Evolutionary conservation across 2,888 invertebrate genomes (phyloP), one percentile per base, ranked within the genome.

Genomic region (Clanis bilineata): DNA sequence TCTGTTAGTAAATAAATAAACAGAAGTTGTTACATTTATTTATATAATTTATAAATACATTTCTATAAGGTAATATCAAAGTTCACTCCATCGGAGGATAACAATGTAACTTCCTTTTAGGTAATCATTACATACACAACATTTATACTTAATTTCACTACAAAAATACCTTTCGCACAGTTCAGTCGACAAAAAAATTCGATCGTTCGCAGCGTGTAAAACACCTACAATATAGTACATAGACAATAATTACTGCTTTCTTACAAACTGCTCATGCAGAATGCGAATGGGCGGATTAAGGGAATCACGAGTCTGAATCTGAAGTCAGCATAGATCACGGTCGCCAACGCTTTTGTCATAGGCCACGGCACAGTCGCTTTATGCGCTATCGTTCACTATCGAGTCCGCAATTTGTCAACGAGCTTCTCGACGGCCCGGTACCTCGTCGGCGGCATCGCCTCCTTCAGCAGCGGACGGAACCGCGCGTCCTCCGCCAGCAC

Each of bases 351-450:
- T n/a, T n/a, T n/a, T n/a, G n/a, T n/a, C n/a, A n/a, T n/a, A n/a
- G n/a, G n/a, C n/a, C 44, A 3, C 44, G n/a, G 3, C 22, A 22
- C 18, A 43, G 21, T 45, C 44, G n/a, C 23, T 5, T 12, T 12
- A 23, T 12, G 4, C n/a, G 0, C 12, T 12, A 23, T 23, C 9
- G 22, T n/a, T 12, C 32, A 28, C 10, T 18, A 18, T 10, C 51
- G 84, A 68, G 81, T 86, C 44, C 76, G 81, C 58, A 95, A 87
- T 67, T 93, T 93, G 64, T 93, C 94, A 55, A 98, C 88, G 60
- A 95, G 95, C 81, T 98, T 98, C 74, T 96, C 95, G 61, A 98
- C 96, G 76, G 97, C 96, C 65, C 97, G 94, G 74, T 97, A 94
- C 6, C 96, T 95, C 69, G 95, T 94, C 12, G 95, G 93, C 41